Conservation (phyloP, 2,797 vertebrate genomes). For the Alfaro cultratus region DNA sequence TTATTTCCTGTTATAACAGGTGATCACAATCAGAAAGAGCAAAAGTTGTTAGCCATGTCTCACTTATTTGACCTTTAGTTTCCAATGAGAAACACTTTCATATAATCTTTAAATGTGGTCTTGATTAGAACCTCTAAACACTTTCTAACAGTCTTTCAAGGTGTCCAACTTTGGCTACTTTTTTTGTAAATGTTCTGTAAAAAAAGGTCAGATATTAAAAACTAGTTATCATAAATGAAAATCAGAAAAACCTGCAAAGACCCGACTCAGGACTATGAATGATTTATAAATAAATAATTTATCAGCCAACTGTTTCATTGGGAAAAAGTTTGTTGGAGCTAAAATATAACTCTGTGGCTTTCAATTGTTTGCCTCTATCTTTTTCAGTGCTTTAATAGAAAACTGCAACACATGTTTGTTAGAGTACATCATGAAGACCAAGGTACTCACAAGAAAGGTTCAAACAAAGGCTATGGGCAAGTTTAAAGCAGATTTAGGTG, state of each 20-base stretch:
- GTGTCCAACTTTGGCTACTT: not conserved
- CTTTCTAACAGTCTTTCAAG: not conserved
- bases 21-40: not conserved
- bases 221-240: not conserved
- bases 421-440: not conserved
- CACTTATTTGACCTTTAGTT: not conserved
- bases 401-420: not conserved
- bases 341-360: not conserved
- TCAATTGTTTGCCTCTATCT: not conserved
- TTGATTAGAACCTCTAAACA: not conserved
- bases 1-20: not conserved
- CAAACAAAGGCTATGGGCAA: not conserved
- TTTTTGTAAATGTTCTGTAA: not conserved
- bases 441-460: not conserved
- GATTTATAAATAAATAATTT: no score
- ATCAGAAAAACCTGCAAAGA: not conserved
- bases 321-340: not conserved
- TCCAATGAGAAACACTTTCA: not conserved
- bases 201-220: not conserved
- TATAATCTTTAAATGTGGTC: not conserved
- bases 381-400: not conserved
- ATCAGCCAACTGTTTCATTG: not conserved
- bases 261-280: not conserved
- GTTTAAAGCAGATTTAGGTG: not conserved
- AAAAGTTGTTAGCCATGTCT: not conserved